Conservation (phyloP, 2,797 vertebrate species). For the Nyctalus aviator region DNA sequence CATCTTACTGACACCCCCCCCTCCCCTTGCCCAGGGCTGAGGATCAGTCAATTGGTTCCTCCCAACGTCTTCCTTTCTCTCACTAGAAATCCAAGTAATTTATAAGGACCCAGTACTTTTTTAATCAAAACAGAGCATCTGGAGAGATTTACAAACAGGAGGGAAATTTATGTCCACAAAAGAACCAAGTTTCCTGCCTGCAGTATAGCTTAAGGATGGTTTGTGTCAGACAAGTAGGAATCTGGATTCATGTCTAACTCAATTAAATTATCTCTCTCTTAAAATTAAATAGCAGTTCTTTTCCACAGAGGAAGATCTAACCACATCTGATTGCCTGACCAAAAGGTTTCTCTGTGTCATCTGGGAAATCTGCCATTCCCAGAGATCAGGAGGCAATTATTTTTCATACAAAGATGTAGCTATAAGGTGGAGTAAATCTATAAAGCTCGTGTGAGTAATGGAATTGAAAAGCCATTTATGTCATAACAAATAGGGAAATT, state of each 20-base stretch:
- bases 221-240: conserved; percentile 85
- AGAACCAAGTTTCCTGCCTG: conserved; percentile 87
- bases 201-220: conserved; percentile 84
- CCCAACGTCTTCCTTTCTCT: conserved; percentile 64
- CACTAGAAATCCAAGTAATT: conserved; percentile 83
- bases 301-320: conserved; percentile 68
- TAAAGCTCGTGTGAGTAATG: conserved; percentile 64
- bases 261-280: conserved; percentile 77
- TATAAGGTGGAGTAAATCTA: conserved; percentile 46
- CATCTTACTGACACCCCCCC: not conserved
- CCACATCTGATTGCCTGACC: conserved; percentile 77
- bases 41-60: conserved; percentile 72
- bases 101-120: conserved; percentile 75
- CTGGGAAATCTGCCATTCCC: conserved; percentile 72
- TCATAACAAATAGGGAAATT: conserved; percentile 49
- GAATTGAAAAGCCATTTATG: conserved; percentile 71
- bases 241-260: conserved; percentile 79
- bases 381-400: conserved; percentile 66
- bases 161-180: conserved; percentile 86
- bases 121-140: conserved; percentile 83
- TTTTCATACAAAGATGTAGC: conserved; percentile 67
- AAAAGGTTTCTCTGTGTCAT: conserved; percentile 73
- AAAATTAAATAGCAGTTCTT: conserved; percentile 76
- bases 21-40: conserved; percentile 60
- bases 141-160: conserved; percentile 88